A percentile compares a stretch with the other conserved stretches of the same genome.
These are phyloP conservation scores for Ethmia dodecea DNA, from an alignment of 2,888 invertebrate genomes.

Conservation along the genomic window DNA sequence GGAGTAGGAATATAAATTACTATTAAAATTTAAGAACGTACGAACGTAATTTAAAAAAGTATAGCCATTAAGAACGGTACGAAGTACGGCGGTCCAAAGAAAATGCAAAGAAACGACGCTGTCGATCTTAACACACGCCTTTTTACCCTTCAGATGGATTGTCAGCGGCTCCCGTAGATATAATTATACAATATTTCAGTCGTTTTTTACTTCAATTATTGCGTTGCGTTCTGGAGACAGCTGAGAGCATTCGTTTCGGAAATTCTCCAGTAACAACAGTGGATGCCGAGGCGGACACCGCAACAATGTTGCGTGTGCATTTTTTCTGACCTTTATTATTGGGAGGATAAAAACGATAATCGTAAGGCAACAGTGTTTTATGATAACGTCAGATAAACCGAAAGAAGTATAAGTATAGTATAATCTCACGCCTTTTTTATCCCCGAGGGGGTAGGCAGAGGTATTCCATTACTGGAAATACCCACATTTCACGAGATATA, in stretches of 20 bases:
- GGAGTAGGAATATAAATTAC: too few relatives aligned
- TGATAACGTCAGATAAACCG: too few relatives aligned
- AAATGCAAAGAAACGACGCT: constrained; percentile 24
- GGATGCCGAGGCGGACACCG: constrained; percentile 27
- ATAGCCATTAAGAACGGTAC: too few relatives aligned
- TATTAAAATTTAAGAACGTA: too few relatives aligned
- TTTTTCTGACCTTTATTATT: constrained; percentile 22
- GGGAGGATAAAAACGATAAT: constrained; percentile 24
- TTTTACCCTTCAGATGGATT: constrained; percentile 41
- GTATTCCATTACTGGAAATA: too few relatives aligned
- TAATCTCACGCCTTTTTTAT: too few relatives aligned
- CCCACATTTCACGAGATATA: too few relatives aligned
- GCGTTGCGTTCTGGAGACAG: constrained; percentile 48
- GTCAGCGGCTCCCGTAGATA: constrained; percentile 39
- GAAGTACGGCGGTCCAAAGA: constrained; percentile 18
- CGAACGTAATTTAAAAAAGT: too few relatives aligned
- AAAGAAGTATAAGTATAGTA: too few relatives aligned
- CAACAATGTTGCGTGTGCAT: constrained; percentile 20
- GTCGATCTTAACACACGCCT: constrained; percentile 42
- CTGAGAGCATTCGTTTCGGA: constrained; percentile 40
- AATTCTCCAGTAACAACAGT: constrained; percentile 52
- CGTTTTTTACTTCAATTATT: constrained; percentile 65
- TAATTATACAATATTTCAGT: constrained; percentile 64
- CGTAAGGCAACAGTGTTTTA: constrained; percentile 12
- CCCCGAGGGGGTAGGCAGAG: too few relatives aligned